Evolutionary conservation across 1,140 invertebrate species (phyloP).

Genomic region (Drosophila lacteicornis): DNA sequence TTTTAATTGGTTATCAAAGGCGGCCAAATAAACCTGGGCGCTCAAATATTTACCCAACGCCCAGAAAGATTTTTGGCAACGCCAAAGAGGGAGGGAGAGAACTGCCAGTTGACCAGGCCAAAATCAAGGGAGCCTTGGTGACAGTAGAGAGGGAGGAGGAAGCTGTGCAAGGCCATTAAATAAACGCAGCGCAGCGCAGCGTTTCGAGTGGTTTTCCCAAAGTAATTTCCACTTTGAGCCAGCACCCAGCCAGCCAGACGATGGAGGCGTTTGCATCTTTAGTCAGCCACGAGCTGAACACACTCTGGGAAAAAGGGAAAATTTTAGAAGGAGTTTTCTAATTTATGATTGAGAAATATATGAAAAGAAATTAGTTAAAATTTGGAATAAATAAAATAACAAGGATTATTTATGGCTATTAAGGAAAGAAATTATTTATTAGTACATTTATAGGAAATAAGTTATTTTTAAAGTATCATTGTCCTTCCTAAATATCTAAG

Average conservation of each 20-base stretch:
- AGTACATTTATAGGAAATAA: too few relatives aligned
- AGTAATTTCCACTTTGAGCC: slow-evolving; percentile 75
- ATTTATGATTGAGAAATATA: neutral
- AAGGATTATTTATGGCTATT: too few relatives aligned
- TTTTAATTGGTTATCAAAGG: slow-evolving; percentile 60
- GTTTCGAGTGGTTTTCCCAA: slow-evolving; percentile 70
- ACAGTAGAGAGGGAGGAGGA: neutral
- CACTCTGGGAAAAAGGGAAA: slow-evolving; percentile 2
- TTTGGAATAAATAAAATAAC: too few relatives aligned
- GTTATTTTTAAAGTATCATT: too few relatives aligned
- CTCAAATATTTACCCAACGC: slow-evolving; percentile 57
- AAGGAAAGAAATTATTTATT: neutral
- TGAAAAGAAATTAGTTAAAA: too few relatives aligned
- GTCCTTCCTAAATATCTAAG: neutral
- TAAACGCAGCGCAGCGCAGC: slow-evolving; percentile 66
- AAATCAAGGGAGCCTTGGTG: slow-evolving; percentile 7
- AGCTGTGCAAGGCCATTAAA: slow-evolving; percentile 65
- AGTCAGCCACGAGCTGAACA: slow-evolving; percentile 43
- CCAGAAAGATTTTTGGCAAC: slow-evolving; percentile 53
- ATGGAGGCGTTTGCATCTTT: slow-evolving; percentile 65
- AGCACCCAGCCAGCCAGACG: slow-evolving; percentile 40
- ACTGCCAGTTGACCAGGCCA: slow-evolving; percentile 47
- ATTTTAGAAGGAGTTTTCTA: neutral
- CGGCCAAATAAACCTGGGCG: slow-evolving; percentile 55
- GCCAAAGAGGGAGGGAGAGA: neutral